Conservation (phyloP, 2,888 invertebrate genomes). For the Phasia obesa region DNA sequence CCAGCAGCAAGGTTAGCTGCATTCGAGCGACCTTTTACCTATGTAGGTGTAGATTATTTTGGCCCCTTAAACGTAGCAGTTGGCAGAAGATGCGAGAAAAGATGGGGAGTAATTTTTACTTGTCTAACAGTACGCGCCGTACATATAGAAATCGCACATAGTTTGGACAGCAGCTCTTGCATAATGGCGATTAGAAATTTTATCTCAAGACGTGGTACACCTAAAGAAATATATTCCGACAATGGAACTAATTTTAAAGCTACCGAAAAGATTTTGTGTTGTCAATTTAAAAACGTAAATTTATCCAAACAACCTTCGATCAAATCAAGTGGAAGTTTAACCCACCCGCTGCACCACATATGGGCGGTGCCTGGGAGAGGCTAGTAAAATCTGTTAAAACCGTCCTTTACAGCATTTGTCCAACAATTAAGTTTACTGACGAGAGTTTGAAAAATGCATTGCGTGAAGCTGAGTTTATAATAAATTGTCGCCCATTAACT, state of each 20-base stretch:
- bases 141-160: constrained; percentile 67
- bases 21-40: constrained; percentile 53
- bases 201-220: constrained; percentile 59
- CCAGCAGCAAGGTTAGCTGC: constrained; percentile 47
- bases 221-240: constrained; percentile 60
- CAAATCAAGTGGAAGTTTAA: constrained; percentile 64
- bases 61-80: constrained; percentile 53
- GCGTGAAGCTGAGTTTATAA: constrained; percentile 63
- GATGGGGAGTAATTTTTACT: constrained; percentile 64
- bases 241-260: constrained; percentile 33
- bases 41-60: constrained; percentile 22
- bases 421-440: constrained; percentile 61
- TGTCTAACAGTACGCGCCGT: constrained; percentile 64
- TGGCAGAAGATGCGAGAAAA: constrained; percentile 58
- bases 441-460: constrained; percentile 64
- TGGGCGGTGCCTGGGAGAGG: constrained; percentile 68
- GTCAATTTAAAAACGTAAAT: constrained; percentile 40
- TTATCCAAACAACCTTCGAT: constrained; percentile 13
- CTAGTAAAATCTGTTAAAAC: constrained; percentile 62
- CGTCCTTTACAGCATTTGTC: constrained; percentile 36
- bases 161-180: constrained; percentile 65
- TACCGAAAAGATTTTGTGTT: constrained; percentile 1
- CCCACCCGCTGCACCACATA: constrained; percentile 62
- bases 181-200: constrained; percentile 65
- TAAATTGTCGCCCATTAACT: constrained; percentile 65